Conservation (phyloP, 2,797 vertebrate species). For the Arremon aurantiirostris region DNA sequence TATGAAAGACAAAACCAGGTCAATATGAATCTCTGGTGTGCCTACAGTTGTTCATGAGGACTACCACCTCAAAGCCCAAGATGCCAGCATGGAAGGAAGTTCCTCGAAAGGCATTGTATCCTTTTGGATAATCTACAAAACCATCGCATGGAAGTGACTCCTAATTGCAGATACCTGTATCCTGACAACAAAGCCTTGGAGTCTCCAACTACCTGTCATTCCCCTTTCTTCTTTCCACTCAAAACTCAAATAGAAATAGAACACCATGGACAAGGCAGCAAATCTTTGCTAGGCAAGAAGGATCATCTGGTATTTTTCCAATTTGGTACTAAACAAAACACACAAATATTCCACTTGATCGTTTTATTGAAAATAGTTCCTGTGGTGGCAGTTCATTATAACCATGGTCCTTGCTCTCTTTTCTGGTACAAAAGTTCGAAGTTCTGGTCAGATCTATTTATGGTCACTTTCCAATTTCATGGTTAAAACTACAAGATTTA, state of each 20-base stretch:
- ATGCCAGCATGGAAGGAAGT: neutral
- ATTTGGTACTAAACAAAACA: neutral
- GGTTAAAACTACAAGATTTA: neutral
- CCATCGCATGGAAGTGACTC: neutral
- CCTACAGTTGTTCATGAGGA: neutral
- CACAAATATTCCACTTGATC: neutral
- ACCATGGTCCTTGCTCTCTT: neutral
- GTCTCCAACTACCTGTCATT: neutral
- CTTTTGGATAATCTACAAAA: neutral
- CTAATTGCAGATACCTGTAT: neutral
- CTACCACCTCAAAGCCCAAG: neutral
- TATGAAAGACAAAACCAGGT: neutral
- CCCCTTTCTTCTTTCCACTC: neutral
- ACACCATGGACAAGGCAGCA: fast-evolving
- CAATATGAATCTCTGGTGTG: neutral
- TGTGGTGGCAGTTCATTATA: neutral
- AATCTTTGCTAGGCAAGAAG: neutral
- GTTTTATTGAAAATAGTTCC: neutral
- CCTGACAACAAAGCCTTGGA: neutral
- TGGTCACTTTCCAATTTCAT: neutral
- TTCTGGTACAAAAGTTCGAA: neutral
- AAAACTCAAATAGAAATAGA: neutral
- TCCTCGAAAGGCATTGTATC: fast-evolving
- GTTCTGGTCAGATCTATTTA: neutral
- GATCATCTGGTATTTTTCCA: neutral